A percentile compares a stretch with the other conserved stretches of the same genome.
These are phyloP conservation scores for Caenorhabditis sinica DNA, from an alignment of 2,888 invertebrate genomes.

Conservation along the genomic window DNA sequence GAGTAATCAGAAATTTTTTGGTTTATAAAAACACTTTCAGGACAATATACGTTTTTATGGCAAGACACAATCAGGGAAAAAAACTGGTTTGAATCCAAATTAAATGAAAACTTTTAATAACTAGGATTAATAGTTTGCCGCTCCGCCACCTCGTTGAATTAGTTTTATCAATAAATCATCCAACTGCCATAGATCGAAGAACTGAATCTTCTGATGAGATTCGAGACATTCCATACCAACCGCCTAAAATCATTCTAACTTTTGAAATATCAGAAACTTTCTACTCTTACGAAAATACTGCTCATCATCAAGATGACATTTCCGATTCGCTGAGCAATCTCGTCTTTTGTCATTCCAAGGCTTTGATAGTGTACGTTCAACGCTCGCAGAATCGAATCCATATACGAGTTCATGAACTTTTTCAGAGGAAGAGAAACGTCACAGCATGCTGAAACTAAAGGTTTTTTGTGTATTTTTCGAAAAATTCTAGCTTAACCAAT, in stretches of 20 bases:
- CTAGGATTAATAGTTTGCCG: slow-evolving; percentile 31
- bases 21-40: no score
- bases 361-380: slow-evolving; percentile 68
- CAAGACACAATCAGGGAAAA: no score
- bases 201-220: slow-evolving; percentile 77
- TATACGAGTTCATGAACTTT: slow-evolving; percentile 69
- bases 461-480: slow-evolving; percentile 11
- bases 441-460: slow-evolving; percentile 62
- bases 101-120: neutral
- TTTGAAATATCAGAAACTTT: neutral
- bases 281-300: slow-evolving; percentile 71
- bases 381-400: slow-evolving; percentile 64
- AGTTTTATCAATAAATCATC: slow-evolving; percentile 75
- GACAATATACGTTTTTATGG: neutral
- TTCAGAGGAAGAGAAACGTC: slow-evolving; percentile 68
- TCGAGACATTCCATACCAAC: slow-evolving; percentile 77
- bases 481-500: neutral
- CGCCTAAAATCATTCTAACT: slow-evolving; percentile 54
- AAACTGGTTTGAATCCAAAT: no score
- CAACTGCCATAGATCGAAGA: slow-evolving; percentile 78
- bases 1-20: no score
- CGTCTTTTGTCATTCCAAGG: slow-evolving; percentile 53
- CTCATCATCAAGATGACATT: slow-evolving; percentile 75
- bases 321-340: slow-evolving; percentile 74
- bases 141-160: slow-evolving; percentile 53